Evolutionary conservation across 2,113 vertebrate species (phyloP), one percentile per base, ranked within the genome.

Genomic region (Platysteira castanea): DNA sequence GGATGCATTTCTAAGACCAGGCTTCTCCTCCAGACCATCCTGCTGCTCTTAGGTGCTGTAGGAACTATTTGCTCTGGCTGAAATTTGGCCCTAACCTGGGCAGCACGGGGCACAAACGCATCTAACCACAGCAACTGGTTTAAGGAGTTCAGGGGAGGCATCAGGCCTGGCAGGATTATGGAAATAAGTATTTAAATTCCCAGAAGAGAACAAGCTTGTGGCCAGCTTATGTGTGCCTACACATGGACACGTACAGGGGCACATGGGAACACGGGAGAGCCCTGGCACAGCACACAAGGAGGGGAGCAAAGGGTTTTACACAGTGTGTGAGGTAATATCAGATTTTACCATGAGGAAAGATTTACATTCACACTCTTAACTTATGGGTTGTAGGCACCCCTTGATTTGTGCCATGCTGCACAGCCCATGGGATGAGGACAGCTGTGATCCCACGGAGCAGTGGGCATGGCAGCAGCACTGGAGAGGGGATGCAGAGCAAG

Each of bases 381-480:
- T 21, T 23, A 6, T 0, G 52, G 46, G 28, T 2, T 28, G 10
- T 4, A 12, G 33, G 35, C 22, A 10, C 2, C 42, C 49, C 27
- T 46, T 26, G 63, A 5, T 30, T 23, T 1, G 3, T 44, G 37
- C 22, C 12, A 0, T 5, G 23, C 24, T 39, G n/a, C 39, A 73
- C 20, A 73, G 74, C 27, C 52, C 13, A 11, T 1, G 20, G 53
- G 23, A 20, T 1, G 4, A 46, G 71, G n/a, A 16, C 4, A 53
- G 24, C 22, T 10, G 17, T 15, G 59, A 18, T 21, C 35, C 57
- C 4, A 0, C 0, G 10, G 27, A 60, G 37, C 1, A 3, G 13
- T 0, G 23, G 15, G 17, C 30, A 24, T 0, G 14, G 49, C 47
- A 75, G 75, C 24, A 28, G 2, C 28, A 3, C 1, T 0, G 0